Evolutionary conservation across 1,140 invertebrate species (phyloP).

Genomic region (Pygmarrhopalites habei): DNA sequence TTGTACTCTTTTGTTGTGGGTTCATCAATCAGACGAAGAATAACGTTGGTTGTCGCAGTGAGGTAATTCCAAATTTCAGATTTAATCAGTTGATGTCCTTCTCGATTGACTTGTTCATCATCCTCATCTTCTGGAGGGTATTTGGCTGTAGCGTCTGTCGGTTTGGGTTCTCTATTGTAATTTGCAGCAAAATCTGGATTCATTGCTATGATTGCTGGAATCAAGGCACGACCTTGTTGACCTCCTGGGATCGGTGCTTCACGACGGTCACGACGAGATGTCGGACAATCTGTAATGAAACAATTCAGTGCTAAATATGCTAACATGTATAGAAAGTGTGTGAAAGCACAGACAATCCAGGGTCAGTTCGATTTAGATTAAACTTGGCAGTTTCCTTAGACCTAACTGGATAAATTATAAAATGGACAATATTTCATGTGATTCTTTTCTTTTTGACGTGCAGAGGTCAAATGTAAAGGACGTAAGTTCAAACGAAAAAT

Average conservation of each 20-base stretch:
- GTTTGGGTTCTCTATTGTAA: not conserved
- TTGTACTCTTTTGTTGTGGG: not conserved
- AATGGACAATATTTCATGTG: no score
- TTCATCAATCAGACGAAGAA: not conserved
- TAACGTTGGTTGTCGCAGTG: not conserved
- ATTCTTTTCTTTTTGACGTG: no score
- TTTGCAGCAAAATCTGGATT: not conserved
- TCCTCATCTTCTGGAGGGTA: not conserved
- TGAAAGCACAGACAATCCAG: not conserved
- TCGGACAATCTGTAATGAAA: not conserved
- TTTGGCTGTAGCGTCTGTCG: not conserved
- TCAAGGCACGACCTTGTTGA: not conserved
- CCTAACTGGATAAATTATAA: not conserved
- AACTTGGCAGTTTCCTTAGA: not conserved
- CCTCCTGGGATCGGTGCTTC: not conserved
- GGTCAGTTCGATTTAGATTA: not conserved
- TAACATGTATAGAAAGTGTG: not conserved
- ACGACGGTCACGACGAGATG: not conserved
- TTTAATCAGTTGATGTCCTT: not conserved
- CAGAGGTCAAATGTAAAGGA: no score
- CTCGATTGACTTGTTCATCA: not conserved
- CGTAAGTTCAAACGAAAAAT: no score
- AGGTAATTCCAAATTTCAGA: conserved; percentile 7
- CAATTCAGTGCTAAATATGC: not conserved
- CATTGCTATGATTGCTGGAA: conserved; percentile 1